Percentiles rank a stretch among this genome's conserved stretches.
Conservation (phyloP, 1,140 invertebrate genomes). For the Solenopsis invicta region DNA sequence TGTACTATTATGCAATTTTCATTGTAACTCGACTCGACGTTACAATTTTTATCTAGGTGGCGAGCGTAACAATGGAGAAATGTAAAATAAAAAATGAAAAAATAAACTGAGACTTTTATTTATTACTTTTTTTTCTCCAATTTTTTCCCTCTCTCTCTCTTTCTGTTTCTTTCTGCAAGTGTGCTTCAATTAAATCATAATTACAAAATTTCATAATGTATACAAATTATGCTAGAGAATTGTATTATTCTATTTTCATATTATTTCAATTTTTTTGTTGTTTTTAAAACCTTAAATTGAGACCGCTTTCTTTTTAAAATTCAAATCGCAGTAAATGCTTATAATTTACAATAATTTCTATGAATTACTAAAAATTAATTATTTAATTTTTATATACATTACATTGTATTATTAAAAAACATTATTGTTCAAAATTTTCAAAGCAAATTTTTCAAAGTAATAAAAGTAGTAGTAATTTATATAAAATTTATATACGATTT, state of each 20-base stretch:
- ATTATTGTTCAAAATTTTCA: not conserved
- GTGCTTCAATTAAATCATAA: not conserved
- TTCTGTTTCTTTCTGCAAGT: not conserved
- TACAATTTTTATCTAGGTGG: not conserved
- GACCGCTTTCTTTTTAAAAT: not conserved
- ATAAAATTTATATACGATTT: not conserved
- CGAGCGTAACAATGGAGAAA: not conserved
- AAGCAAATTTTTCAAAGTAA: not conserved
- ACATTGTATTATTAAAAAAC: too few relatives aligned
- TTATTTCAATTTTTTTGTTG: not conserved
- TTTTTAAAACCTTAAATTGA: not conserved
- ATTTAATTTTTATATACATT: not conserved
- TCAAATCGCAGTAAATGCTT: not conserved
- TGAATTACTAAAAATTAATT: not conserved
- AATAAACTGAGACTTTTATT: not conserved
- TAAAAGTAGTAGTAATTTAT: not conserved
- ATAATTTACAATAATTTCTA: not conserved
- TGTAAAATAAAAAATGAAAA: conserved; percentile 5
- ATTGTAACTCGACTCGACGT: not conserved
- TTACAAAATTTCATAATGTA: not conserved
- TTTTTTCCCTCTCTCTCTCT: not conserved
- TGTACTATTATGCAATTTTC: not conserved
- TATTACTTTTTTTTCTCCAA: not conserved
- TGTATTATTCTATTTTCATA: conserved; percentile 6
- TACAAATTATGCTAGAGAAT: not conserved